A percentile compares a stretch with the other conserved stretches of the same genome.
These are phyloP conservation scores for Ctenoplectra terminalis DNA, from an alignment of 1,140 invertebrate species.

Conservation along the genomic window DNA sequence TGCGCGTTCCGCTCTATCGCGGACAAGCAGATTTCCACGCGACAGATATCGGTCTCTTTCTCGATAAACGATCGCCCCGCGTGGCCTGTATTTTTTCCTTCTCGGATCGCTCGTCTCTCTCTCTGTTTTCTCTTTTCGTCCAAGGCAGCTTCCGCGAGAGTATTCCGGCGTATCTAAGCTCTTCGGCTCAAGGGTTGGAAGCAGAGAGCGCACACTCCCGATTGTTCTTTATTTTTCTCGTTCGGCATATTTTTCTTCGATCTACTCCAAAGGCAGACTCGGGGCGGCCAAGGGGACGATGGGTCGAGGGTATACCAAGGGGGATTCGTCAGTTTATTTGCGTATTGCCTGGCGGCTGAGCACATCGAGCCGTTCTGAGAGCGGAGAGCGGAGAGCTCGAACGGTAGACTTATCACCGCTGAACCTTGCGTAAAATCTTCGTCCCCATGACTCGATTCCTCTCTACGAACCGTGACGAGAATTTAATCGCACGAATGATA, in stretches of 20 bases:
- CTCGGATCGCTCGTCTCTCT: no score
- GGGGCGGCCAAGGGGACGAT: constrained; percentile 21
- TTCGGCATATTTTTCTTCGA: constrained; percentile 79
- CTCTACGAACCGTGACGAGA: no score
- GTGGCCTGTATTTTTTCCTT: background rate
- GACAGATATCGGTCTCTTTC: constrained; percentile 47
- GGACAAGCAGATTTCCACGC: constrained; percentile 42
- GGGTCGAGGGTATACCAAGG: constrained; percentile 16
- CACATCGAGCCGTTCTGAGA: constrained; percentile 74
- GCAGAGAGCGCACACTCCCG: background rate
- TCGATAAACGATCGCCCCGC: constrained; percentile 39
- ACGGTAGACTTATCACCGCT: constrained; percentile 63
- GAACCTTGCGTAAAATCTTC: constrained; percentile 33
- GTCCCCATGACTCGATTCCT: background rate
- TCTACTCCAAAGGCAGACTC: constrained; percentile 61
- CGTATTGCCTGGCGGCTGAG: constrained; percentile 81
- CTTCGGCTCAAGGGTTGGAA: background rate
- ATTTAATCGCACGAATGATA: background rate
- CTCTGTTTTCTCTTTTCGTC: no score
- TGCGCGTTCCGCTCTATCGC: constrained; percentile 24
- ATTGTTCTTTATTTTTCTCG: constrained; percentile 53
- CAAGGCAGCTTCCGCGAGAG: background rate
- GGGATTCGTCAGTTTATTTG: constrained; percentile 76
- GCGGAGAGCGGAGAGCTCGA: constrained; percentile 60
- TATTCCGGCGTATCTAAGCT: background rate